Percentiles rank a stretch among this genome's conserved stretches.
These are phyloP conservation scores for Ormyrus rosae DNA, from an alignment of 2,888 invertebrate species.

Conservation along the genomic window DNA sequence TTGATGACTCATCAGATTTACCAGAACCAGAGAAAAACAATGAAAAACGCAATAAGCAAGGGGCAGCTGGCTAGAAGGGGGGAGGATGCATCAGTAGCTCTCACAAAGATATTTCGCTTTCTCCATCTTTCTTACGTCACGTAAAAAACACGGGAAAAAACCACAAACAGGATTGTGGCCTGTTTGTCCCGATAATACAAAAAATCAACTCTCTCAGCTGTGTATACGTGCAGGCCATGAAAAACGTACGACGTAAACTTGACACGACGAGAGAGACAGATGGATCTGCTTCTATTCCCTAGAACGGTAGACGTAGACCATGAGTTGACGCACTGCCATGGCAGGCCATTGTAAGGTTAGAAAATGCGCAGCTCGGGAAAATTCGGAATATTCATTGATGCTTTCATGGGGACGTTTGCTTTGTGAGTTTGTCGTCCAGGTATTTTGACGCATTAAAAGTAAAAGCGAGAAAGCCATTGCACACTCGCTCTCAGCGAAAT, in stretches of 20 bases:
- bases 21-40: conserved; percentile 9
- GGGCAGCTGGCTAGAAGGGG: background rate
- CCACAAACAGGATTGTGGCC: conserved; percentile 23
- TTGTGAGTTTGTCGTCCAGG: too few relatives aligned
- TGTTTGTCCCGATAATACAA: background rate
- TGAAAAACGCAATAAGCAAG: conserved; percentile 28
- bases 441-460: background rate
- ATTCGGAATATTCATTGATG: too few relatives aligned
- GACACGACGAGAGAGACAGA: conserved; percentile 39
- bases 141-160: conserved; percentile 18
- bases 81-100: conserved; percentile 26
- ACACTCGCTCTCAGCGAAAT: background rate
- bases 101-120: conserved; percentile 37
- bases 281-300: background rate
- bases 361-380: background rate
- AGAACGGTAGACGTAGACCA: background rate
- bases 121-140: conserved; percentile 41
- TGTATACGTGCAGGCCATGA: conserved; percentile 40
- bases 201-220: conserved; percentile 41
- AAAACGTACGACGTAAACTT: conserved; percentile 7
- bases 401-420: too few relatives aligned
- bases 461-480: background rate
- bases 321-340: background rate
- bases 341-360: conserved; percentile 28
- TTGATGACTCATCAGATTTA: conserved; percentile 39